A percentile compares a stretch with the other conserved stretches of the same genome.
These are phyloP conservation scores for Teleogryllus occipitalis DNA, from an alignment of 1,140 invertebrate genomes.

Conservation along the genomic window DNA sequence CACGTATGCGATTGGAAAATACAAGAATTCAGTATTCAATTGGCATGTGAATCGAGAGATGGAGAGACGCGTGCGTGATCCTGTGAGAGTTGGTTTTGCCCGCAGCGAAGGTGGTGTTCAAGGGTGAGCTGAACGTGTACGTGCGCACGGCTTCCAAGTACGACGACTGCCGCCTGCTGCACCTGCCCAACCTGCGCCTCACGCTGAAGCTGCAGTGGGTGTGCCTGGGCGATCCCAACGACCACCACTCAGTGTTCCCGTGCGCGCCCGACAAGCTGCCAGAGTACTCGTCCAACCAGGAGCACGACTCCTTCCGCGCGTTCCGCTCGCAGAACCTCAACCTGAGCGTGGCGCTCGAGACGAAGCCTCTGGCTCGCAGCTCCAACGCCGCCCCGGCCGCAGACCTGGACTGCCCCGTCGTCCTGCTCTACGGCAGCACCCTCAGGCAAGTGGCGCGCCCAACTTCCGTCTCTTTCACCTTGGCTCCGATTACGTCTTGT, in stretches of 20 bases:
- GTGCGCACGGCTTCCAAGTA: constrained; percentile 96
- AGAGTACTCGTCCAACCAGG: constrained; percentile 48
- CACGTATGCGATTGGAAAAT: too few relatives aligned
- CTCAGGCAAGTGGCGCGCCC: constrained; percentile 40
- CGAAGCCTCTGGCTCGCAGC: constrained; percentile 45
- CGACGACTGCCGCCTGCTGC: constrained; percentile 88
- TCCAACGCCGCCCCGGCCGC: constrained; percentile 27
- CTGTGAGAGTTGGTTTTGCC: constrained; percentile 16
- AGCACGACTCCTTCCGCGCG: constrained; percentile 78
- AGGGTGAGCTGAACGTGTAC: constrained; percentile 74
- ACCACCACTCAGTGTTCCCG: constrained; percentile 93
- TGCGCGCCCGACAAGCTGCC: constrained; percentile 95
- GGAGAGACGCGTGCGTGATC: too few relatives aligned
- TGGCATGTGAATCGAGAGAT: too few relatives aligned
- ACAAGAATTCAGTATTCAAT: too few relatives aligned
- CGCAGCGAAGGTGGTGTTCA: constrained; percentile 71
- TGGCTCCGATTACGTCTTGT: too few relatives aligned
- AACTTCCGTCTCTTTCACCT: too few relatives aligned
- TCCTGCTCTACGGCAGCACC: constrained; percentile 85
- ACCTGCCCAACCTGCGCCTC: constrained; percentile 81
- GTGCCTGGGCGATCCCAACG: constrained; percentile 85
- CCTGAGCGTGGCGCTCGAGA: constrained; percentile 81
- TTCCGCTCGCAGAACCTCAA: constrained; percentile 93
- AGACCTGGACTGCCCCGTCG: constrained; percentile 60
- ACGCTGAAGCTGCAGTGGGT: constrained; percentile 83